These are phyloP conservation scores for Darevskia mixta DNA, from an alignment of 2,797 vertebrate species.

Conservation along the genomic window DNA sequence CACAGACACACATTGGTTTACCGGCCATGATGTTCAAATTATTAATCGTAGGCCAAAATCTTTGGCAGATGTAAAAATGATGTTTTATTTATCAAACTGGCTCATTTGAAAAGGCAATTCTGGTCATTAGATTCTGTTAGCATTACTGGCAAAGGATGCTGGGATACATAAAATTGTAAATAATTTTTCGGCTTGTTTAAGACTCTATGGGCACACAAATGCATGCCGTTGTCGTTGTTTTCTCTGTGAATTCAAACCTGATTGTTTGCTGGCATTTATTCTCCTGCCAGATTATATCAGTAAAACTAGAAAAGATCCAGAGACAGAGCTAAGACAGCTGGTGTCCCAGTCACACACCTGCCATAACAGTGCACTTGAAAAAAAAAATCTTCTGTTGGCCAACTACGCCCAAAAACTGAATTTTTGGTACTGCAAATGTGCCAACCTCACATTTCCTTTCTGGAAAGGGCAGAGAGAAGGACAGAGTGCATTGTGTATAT, in stretches of 20 bases:
- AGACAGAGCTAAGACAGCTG: too few species aligned
- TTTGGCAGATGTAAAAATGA: conserved; percentile 72
- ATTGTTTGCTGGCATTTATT: conserved; percentile 69
- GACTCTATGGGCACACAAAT: conserved; percentile 58
- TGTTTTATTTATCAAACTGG: conserved; percentile 71
- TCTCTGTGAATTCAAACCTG: conserved; percentile 58
- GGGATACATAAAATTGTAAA: conserved; percentile 74
- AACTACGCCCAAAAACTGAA: too few species aligned
- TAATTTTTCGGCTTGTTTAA: conserved; percentile 63
- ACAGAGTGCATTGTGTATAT: too few species aligned
- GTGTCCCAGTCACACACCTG: too few species aligned
- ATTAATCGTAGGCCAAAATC: conserved; percentile 63
- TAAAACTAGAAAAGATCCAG: conserved; percentile 22
- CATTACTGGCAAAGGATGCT: conserved; percentile 59
- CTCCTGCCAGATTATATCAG: conserved; percentile 72
- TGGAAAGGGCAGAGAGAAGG: too few species aligned
- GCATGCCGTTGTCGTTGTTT: conserved; percentile 65
- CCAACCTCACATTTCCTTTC: too few species aligned
- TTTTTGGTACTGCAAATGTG: too few species aligned
- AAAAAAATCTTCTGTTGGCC: too few species aligned
- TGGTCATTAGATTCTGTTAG: conserved; percentile 58
- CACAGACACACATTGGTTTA: conserved; percentile 65
- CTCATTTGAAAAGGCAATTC: conserved; percentile 65
- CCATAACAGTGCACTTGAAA: too few species aligned
- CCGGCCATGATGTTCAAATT: conserved; percentile 56